Evolutionary conservation across 1,140 invertebrate genomes (phyloP), one percentile per base, ranked within the genome.

Genomic region (Nomia melanderi): DNA sequence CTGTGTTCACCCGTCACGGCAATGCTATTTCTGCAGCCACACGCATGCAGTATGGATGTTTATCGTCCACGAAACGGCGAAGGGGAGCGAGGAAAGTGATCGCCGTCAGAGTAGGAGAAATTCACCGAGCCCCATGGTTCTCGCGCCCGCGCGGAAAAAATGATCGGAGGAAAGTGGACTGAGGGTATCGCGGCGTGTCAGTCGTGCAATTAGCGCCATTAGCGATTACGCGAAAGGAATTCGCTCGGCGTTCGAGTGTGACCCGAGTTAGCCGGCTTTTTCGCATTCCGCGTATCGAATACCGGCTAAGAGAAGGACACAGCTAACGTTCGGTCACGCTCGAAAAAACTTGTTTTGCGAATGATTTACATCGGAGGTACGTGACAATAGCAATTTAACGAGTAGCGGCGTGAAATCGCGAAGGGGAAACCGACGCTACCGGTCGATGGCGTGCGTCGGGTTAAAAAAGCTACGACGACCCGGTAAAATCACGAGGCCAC

Each of bases 271-370:
- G 12, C n/a, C n/a, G n/a, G n/a, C n/a, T 1, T 17, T 44, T 14
- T 17, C 41, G 4, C 14, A 17, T 50, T 8, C 47, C 20, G 1
- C 6, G 7, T n/a, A 17, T 8, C 20, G 2, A 36, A 20, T 14
- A 50, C 14, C 44, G 20, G 6, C 3, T 7, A 50, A 23, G 47
- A 50, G 20, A n/a, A 8, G n/a, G 20, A 25, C 59, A 9, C 2
- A 20, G 25, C 29, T 41, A 23, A 11, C 23, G 63, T 7, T 50
- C 47, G 59, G 29, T 8, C 56, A 23, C 33, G 41, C 36, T 54
- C 75, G 75, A 25, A 44, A 39, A 36, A 72, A 56, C 67, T 77
- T 64, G 75, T 77, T 77, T 72, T 27, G 67, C 75, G 75, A 77
- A 77, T 41, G 75, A 77, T 77, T 72, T 72, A 56, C 74, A 70